Conservation (phyloP, 2,113 vertebrate species). For the Eulemur rufifrons region DNA sequence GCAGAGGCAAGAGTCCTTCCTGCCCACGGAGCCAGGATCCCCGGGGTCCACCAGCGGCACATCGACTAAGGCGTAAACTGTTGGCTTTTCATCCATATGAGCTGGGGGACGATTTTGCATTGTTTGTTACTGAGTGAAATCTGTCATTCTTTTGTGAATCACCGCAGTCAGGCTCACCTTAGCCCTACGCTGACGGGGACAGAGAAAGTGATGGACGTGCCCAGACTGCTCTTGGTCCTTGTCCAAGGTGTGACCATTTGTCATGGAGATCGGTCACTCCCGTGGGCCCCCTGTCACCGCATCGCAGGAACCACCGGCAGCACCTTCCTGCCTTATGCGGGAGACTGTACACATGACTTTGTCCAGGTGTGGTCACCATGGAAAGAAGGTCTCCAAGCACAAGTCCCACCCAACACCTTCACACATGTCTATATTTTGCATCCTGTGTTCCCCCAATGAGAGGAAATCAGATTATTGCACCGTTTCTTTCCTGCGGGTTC, state of each 20-base stretch:
- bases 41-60: neutral
- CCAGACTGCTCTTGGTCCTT: neutral
- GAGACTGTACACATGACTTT: neutral
- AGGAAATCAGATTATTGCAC: neutral
- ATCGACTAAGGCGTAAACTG: neutral
- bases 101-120: neutral
- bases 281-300: accelerated
- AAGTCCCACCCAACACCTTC: neutral
- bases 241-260: accelerated
- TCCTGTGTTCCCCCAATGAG: no score
- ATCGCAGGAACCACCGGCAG: accelerated
- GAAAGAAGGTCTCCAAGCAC: neutral
- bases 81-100: neutral
- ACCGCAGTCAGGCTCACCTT: no score
- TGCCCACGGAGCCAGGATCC: accelerated
- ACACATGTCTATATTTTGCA: accelerated
- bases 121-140: neutral
- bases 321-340: neutral
- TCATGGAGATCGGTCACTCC: accelerated
- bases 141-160: neutral
- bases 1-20: neutral
- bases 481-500: neutral
- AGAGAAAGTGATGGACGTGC: neutral
- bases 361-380: accelerated
- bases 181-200: neutral